phyloP scores from a whole-genome alignment of 1,140 invertebrate genomes.

The Arctopsyche grandis region DNA sequence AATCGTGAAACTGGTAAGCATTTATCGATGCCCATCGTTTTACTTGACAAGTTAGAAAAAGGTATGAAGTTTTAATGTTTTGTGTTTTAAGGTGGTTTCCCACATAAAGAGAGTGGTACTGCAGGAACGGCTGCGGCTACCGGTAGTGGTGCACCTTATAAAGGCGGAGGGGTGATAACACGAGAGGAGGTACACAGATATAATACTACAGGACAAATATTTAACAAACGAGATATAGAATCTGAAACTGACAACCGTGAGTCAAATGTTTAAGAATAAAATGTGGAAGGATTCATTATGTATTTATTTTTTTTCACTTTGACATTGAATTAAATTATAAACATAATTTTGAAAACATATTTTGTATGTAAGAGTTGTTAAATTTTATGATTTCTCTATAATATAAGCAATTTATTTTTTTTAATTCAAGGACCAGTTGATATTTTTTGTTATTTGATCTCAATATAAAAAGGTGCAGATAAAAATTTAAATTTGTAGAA shows the following conservation, averaged over 20 bases:
- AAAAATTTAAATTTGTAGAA: too few species aligned
- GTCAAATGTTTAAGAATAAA: not conserved
- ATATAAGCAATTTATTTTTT: too few species aligned
- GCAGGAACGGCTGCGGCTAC: not conserved
- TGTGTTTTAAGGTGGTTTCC: constrained; percentile 6
- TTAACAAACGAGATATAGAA: not conserved
- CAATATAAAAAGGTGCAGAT: too few species aligned
- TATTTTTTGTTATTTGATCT: too few species aligned
- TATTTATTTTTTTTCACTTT: too few species aligned
- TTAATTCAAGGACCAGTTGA: too few species aligned
- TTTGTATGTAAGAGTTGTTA: too few species aligned
- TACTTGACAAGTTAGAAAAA: not conserved
- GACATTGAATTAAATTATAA: too few species aligned
- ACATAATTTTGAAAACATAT: too few species aligned
- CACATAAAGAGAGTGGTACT: constrained; percentile 27
- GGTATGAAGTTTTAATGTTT: not conserved
- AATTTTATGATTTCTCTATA: too few species aligned
- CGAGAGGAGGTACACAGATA: constrained; percentile 23
- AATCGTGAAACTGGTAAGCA: constrained; percentile 5
- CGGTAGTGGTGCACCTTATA: constrained; percentile 7
- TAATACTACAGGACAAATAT: constrained; percentile 1
- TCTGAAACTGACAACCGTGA: constrained; percentile 19
- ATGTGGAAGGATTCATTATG: too few species aligned
- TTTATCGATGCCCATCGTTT: not conserved
- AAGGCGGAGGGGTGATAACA: constrained; percentile 9